A percentile compares a stretch with the other conserved stretches of the same genome.
Evolutionary conservation across 2,888 invertebrate genomes (phyloP).

Genomic region (Crematogaster levior): DNA sequence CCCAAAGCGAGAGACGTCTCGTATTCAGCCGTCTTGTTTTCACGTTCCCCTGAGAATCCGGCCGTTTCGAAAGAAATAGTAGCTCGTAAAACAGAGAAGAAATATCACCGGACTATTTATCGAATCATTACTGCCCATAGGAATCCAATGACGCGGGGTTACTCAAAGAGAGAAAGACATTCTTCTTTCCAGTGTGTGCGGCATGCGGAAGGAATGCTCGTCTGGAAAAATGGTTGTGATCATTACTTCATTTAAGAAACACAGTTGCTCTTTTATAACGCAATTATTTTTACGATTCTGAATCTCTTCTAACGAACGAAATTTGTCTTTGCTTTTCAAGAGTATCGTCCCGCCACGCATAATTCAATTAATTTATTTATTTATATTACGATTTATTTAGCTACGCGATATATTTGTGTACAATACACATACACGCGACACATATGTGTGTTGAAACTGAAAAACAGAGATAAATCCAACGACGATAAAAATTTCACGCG

Average conservation of each 20-base stretch:
- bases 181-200: neutral
- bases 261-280: slow-evolving; percentile 12
- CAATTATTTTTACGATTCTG: slow-evolving; percentile 30
- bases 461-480: neutral
- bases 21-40: slow-evolving; percentile 44
- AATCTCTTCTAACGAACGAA: neutral
- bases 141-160: slow-evolving; percentile 61
- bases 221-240: slow-evolving; percentile 37
- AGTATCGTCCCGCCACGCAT: neutral
- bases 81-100: slow-evolving; percentile 73
- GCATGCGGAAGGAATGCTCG: slow-evolving; percentile 18
- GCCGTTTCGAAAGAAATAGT: slow-evolving; percentile 16
- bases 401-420: neutral
- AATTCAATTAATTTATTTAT: slow-evolving; percentile 26
- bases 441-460: neutral
- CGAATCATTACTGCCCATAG: slow-evolving; percentile 74
- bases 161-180: slow-evolving; percentile 46
- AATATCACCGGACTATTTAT: slow-evolving; percentile 76
- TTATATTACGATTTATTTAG: neutral
- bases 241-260: slow-evolving; percentile 22
- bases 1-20: slow-evolving; percentile 29
- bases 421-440: neutral
- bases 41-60: slow-evolving; percentile 34
- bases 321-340: neutral
- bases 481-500: slow-evolving; percentile 34